Percentiles rank a stretch among this genome's conserved stretches.
Conservation (phyloP, 2,888 invertebrate species). For the Chrysolina haemoptera region DNA sequence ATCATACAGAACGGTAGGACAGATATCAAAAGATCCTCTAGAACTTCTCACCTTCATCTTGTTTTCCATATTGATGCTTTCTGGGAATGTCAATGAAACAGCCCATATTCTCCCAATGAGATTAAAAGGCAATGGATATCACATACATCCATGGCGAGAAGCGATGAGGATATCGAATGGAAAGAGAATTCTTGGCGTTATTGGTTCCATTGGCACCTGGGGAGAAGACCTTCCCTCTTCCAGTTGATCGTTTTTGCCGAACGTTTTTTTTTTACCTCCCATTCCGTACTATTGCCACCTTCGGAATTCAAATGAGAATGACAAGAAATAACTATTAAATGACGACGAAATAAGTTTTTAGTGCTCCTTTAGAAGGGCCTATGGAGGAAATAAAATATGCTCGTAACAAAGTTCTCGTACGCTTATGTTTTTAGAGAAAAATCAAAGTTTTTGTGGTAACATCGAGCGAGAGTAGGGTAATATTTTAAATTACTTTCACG, state of each 20-base stretch:
- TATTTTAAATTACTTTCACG: slow-evolving; percentile 31
- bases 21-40: no score
- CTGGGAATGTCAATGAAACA: slow-evolving; percentile 8
- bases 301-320: slow-evolving; percentile 15
- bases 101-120: slow-evolving; percentile 23
- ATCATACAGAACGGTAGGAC: no score
- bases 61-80: slow-evolving; percentile 2
- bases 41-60: no score
- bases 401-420: slow-evolving; percentile 32
- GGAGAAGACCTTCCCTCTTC: slow-evolving; percentile 24
- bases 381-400: slow-evolving; percentile 37
- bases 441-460: slow-evolving; percentile 26
- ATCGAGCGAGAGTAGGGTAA: slow-evolving; percentile 9
- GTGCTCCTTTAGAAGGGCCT: slow-evolving; percentile 1
- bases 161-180: slow-evolving; percentile 11
- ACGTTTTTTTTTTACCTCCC: slow-evolving; percentile 25
- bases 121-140: slow-evolving; percentile 13
- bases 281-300: slow-evolving; percentile 16
- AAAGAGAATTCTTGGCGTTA: slow-evolving; percentile 22
- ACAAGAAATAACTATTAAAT: slow-evolving; percentile 2
- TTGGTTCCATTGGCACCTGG: slow-evolving; percentile 28
- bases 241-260: slow-evolving; percentile 17
- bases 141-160: neutral
- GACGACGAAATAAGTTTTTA: slow-evolving; percentile 4
- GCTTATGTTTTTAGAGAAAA: slow-evolving; percentile 31